Evolutionary conservation across 2,888 invertebrate genomes (phyloP).

Genomic region (Synergus gifuensis): DNA sequence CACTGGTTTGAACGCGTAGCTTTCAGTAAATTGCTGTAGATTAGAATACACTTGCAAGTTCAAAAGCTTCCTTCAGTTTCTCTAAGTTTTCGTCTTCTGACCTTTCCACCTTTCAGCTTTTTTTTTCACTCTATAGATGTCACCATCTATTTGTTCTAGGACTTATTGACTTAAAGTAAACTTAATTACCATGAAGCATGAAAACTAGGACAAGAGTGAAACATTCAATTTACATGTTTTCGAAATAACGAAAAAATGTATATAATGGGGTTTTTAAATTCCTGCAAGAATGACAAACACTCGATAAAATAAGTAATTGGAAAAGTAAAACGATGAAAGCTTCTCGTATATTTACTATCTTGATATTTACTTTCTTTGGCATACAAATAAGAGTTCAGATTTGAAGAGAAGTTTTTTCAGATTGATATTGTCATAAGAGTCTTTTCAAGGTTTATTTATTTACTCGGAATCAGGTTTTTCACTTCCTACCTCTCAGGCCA

Average conservation of each 20-base stretch:
- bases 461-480: neutral
- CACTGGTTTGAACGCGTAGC: neutral
- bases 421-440: conserved; percentile 10
- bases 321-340: neutral
- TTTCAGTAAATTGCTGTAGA: neutral
- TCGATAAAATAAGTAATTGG: neutral
- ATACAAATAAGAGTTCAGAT: conserved; percentile 9
- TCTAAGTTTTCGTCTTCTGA: conserved; percentile 19
- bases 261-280: too few relatives aligned
- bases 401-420: neutral
- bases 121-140: neutral
- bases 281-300: neutral
- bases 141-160: conserved; percentile 11
- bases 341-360: neutral
- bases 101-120: conserved; percentile 17
- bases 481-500: conserved; percentile 80
- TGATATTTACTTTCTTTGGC: conserved; percentile 16
- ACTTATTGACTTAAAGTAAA: neutral
- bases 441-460: conserved; percentile 21
- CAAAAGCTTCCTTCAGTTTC: conserved; percentile 21
- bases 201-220: neutral
- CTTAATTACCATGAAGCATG: neutral
- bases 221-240: neutral
- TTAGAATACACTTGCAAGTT: neutral
- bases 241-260: too few relatives aligned